Base-by-base conservation (phyloP, 2,113 vertebrate genomes). In the Benitochromis conjunctus region DNA sequence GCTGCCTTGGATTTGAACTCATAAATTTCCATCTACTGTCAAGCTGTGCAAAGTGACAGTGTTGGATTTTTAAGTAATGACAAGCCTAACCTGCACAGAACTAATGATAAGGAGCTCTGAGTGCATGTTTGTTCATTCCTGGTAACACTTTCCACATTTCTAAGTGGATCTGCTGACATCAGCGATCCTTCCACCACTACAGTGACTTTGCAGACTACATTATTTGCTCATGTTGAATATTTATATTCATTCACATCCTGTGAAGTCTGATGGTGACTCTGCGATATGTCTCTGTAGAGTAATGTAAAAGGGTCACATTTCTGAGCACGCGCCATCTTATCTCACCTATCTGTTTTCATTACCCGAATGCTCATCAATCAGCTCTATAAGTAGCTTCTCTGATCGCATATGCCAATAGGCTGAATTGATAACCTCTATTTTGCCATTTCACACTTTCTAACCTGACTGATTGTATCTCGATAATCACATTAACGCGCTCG, bases 301-400 rank as follows among this genome's bases (percentile, higher is more conserved):
- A 64, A 80, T 53, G 57, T 54, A 77, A 64, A 80, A 34, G 46
- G 16, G 26, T 51, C 26, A 31, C 10, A 53, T 31, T 31, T 76
- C 80, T 7, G 46, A 54, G 41, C 5, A 46, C 41, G 48, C 43
- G 3, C 21, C 21, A 57, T 12, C 34, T 26, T 24, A 41, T 46
- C 51, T 34, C 57, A 62, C 80, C 64, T 24, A 18, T 84, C 41
- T 21, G 38, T 71, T 91, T 88, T 60, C 78, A 88, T 90, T 66
- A 74, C 51, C 62, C 21, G 38, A 80, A 60, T 74, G 21, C 83
- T 24, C 43, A 90, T 92, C 57, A 31, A 86, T 91, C 64, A 38
- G 21, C 57, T 89, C 80, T 14, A 76, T 87, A 76, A 85, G 56
- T 11, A 38, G 38, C 43, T 36, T 82, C 34, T 71, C 79, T 26